Evolutionary conservation across 2,797 vertebrate genomes (phyloP).

Genomic region (Streptopelia turtur): DNA sequence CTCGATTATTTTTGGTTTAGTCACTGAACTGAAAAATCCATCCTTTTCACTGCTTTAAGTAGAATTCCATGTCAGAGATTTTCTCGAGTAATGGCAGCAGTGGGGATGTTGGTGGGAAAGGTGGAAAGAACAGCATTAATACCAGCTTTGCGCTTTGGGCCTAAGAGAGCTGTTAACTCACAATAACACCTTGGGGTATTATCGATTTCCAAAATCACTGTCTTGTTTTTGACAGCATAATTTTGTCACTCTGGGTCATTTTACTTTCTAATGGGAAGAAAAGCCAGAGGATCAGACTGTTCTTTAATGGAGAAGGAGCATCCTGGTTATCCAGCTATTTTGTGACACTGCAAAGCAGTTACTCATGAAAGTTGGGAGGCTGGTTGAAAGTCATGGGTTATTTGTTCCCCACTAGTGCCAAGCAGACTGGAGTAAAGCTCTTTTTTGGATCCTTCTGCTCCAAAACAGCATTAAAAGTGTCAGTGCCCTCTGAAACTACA

Average conservation of each 20-base stretch:
- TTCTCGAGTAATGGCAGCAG: neutral
- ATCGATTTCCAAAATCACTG: slow-evolving; percentile 57
- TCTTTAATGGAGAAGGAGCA: neutral
- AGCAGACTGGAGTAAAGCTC: neutral
- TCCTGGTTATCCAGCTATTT: neutral
- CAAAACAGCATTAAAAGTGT: neutral
- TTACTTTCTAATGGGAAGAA: slow-evolving; percentile 55
- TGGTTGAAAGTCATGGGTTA: neutral
- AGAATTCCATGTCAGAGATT: slow-evolving; percentile 24
- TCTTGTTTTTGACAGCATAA: slow-evolving; percentile 48
- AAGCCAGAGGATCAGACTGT: neutral
- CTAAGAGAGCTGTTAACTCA: slow-evolving; percentile 42
- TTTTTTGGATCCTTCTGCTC: neutral
- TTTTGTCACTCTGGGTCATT: slow-evolving; percentile 53
- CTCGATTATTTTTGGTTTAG: neutral
- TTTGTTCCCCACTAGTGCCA: neutral
- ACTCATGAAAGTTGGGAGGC: neutral
- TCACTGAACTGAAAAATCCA: slow-evolving; percentile 26
- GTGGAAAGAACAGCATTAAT: neutral
- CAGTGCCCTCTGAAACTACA: neutral
- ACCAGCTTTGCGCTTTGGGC: neutral
- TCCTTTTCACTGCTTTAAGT: slow-evolving; percentile 38
- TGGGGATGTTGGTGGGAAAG: neutral
- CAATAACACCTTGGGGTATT: slow-evolving; percentile 39
- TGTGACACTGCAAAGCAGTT: neutral